Base-by-base conservation (phyloP, 2,113 vertebrate genomes). In the Pycnonotus jocosus region DNA sequence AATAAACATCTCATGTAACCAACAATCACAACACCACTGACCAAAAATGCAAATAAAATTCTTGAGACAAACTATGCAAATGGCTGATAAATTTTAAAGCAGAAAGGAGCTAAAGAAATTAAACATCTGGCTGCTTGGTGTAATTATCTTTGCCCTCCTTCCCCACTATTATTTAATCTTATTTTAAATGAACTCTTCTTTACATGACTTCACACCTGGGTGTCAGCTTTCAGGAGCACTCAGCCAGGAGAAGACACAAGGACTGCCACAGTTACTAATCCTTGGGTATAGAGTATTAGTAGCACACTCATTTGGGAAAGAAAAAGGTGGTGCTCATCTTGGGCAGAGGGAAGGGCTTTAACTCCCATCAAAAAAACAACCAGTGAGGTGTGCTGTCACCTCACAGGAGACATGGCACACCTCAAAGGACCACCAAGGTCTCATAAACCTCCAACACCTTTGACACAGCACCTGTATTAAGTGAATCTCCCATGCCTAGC, bases 121-220 rank as follows among this genome's bases (percentile, higher is more conserved):
- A 80, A 88, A 79, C 28, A 70, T 12, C n/a, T 37, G 38, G 30
- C 23, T 64, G 24, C 16, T 83, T 72, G 21, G 27, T 47, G 45
- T 83, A 94, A 83, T 71, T 91, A 80, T 21, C 14, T 72, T 64
- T 86, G 48, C 23, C 35, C 40, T 83, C 44, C 40, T 91, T 80
- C 61, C 27, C 22, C n/a, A 60, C 40, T 51, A 11, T 35, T 42
- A 76, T 24, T 64, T 72, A 19, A 60, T 56, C 16, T 35, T 65
- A 28, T 47, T 83, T 84, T 73, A 92, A 77, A 90, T 81, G 12
- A 78, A 42, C 15, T 68, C 28, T 9, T 66, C 53, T 50, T 56
- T 20, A 44, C 0, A 0, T 48, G 28, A 2, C 0, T 73, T 82
- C 47, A 68, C 15, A 58, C 17, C 22, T 45, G 25, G 8, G 17